Percentiles rank a stretch among this genome's conserved stretches.
These are phyloP conservation scores for Eristalis arbustorum DNA, from an alignment of 2,888 invertebrate genomes.

Conservation along the genomic window DNA sequence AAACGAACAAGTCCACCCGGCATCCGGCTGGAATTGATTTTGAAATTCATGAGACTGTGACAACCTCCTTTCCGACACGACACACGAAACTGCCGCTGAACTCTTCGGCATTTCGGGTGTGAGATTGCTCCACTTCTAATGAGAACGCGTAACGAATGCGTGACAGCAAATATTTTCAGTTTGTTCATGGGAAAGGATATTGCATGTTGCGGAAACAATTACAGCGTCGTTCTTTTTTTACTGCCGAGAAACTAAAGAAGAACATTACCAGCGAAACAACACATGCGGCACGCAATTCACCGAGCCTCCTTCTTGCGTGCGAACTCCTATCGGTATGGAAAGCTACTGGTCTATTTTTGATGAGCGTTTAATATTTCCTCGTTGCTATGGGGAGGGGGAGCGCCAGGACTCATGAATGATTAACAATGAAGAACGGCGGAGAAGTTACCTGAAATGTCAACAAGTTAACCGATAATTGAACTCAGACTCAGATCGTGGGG, in stretches of 20 bases:
- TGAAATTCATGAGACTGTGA: background rate
- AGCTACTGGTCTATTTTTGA: background rate
- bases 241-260: background rate
- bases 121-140: background rate
- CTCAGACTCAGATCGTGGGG: background rate
- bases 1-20: background rate
- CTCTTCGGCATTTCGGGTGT: background rate
- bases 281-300: constrained; percentile 28
- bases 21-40: background rate
- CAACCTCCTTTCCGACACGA: background rate
- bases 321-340: background rate
- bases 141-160: background rate
- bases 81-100: background rate
- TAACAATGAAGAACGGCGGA: background rate
- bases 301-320: background rate
- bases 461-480: background rate
- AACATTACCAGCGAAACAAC: constrained; percentile 14
- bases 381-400: background rate
- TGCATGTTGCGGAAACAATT: constrained; percentile 29
- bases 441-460: background rate
- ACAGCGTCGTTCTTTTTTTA: background rate
- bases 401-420: background rate
- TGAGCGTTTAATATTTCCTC: background rate
- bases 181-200: background rate
- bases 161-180: background rate